A percentile compares a stretch with the other conserved stretches of the same genome.
Conservation (phyloP, 30 jellyfish, hydroid and myxozoan genomes). For the Turritopsis rubra region DNA sequence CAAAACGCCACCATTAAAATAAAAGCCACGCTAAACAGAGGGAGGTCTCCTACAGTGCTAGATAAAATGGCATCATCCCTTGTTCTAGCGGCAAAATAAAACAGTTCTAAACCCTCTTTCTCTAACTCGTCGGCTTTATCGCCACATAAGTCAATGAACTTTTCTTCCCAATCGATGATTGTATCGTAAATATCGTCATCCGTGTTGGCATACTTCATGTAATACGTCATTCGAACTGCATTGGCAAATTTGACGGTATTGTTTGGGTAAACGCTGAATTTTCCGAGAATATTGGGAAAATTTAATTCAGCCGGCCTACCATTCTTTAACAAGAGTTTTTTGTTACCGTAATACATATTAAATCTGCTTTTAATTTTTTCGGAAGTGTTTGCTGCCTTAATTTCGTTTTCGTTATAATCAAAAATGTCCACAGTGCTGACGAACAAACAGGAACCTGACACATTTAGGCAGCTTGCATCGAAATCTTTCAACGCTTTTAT, state of each 20-base stretch:
- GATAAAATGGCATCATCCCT: slow-evolving; percentile 23
- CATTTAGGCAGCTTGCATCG: not conserved
- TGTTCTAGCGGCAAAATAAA: slow-evolving; percentile 20
- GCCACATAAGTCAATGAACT: slow-evolving; percentile 11
- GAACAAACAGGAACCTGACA: not conserved
- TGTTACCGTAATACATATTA: not conserved
- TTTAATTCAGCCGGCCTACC: slow-evolving; percentile 16
- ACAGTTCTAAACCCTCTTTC: not conserved
- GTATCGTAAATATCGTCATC: not conserved
- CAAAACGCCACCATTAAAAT: slow-evolving; percentile 26
- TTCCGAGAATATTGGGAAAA: slow-evolving; percentile 11
- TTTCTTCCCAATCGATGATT: slow-evolving; percentile 11
- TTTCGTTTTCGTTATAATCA: slow-evolving; percentile 1
- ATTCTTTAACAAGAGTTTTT: not conserved
- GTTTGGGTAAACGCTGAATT: not conserved
- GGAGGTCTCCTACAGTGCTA: slow-evolving; percentile 19
- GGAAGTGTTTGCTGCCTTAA: not conserved
- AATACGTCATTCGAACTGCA: slow-evolving; percentile 24
- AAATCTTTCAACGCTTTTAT: not conserved
- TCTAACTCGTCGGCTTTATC: not conserved
- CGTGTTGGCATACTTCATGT: slow-evolving; percentile 3
- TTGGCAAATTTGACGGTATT: not conserved
- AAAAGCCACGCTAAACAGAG: slow-evolving; percentile 22
- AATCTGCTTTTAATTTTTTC: not conserved
- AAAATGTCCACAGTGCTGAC: slow-evolving; percentile 19